A percentile compares a stretch with the other conserved stretches of the same genome.
Conservation (phyloP, 2,797 vertebrate genomes). For the Kryptolebias ocellatus region DNA sequence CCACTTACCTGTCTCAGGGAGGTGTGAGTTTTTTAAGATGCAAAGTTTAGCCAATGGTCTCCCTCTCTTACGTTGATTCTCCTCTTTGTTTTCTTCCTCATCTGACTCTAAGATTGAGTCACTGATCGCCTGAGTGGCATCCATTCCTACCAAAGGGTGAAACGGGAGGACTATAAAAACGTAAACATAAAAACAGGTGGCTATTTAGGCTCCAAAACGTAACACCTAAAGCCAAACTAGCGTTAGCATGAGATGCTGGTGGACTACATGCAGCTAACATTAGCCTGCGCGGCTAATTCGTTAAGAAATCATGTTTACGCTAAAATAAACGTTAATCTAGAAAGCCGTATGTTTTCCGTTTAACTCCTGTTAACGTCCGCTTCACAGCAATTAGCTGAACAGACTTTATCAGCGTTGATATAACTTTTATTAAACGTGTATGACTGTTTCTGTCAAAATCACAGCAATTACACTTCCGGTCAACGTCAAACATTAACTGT, state of each 20-base stretch:
- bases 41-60: slow-evolving; percentile 76
- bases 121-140: slow-evolving; percentile 80
- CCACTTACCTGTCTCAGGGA: slow-evolving; percentile 78
- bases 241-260: background rate
- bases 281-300: slow-evolving; percentile 12
- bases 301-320: background rate
- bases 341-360: background rate
- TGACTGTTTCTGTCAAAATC: background rate
- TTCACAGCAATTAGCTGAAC: background rate
- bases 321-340: background rate
- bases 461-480: slow-evolving; percentile 28
- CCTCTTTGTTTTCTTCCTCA: slow-evolving; percentile 65
- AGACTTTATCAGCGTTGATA: background rate
- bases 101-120: slow-evolving; percentile 76
- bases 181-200: background rate
- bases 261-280: slow-evolving; percentile 16
- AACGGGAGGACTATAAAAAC: background rate
- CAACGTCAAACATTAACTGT: background rate
- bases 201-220: background rate
- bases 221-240: background rate
- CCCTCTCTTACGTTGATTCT: slow-evolving; percentile 26
- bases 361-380: background rate
- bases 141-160: slow-evolving; percentile 66
- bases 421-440: slow-evolving; percentile 22
- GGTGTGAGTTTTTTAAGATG: slow-evolving; percentile 79